Percentiles rank a stretch among this genome's conserved stretches.
Evolutionary conservation across 2,888 invertebrate species (phyloP).

Genomic region (Drosophila anomelani): DNA sequence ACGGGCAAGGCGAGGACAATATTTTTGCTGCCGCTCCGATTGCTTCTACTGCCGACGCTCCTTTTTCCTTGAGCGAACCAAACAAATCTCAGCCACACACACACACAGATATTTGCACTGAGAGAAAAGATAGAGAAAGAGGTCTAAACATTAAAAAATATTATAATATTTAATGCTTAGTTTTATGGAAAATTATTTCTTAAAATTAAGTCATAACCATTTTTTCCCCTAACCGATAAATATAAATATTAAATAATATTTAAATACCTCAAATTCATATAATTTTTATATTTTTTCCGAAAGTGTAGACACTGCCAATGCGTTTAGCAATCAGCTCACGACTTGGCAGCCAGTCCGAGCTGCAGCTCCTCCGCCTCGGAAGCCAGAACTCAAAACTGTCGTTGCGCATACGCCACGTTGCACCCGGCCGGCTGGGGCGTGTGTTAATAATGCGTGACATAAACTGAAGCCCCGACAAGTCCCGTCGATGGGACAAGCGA

Average conservation of each 20-base stretch:
- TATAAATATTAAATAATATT: too few relatives aligned
- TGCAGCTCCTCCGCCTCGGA: constrained; percentile 16
- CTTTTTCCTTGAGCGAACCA: constrained; percentile 39
- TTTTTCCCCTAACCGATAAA: too few relatives aligned
- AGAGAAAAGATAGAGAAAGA: background rate
- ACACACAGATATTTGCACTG: constrained; percentile 24
- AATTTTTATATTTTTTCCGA: background rate
- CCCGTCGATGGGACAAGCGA: constrained; percentile 71
- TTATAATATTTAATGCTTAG: background rate
- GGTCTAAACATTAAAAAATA: background rate
- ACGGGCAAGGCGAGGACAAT: constrained; percentile 50
- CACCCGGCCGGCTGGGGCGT: constrained; percentile 62
- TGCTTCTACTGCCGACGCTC: constrained; percentile 21
- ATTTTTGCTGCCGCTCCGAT: constrained; percentile 45
- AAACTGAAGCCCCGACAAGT: constrained; percentile 61
- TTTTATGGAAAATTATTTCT: background rate
- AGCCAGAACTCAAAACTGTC: constrained; percentile 37
- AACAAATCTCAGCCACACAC: constrained; percentile 67
- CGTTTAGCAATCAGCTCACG: constrained; percentile 77
- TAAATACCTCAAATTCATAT: too few relatives aligned
- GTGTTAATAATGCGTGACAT: constrained; percentile 79
- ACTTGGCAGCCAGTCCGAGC: constrained; percentile 53
- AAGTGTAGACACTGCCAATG: constrained; percentile 51
- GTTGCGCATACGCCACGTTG: constrained; percentile 72
- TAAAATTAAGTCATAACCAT: background rate